phyloP scores from a whole-genome alignment of 2,888 invertebrate genomes.

The Clistopyga incitator region DNA sequence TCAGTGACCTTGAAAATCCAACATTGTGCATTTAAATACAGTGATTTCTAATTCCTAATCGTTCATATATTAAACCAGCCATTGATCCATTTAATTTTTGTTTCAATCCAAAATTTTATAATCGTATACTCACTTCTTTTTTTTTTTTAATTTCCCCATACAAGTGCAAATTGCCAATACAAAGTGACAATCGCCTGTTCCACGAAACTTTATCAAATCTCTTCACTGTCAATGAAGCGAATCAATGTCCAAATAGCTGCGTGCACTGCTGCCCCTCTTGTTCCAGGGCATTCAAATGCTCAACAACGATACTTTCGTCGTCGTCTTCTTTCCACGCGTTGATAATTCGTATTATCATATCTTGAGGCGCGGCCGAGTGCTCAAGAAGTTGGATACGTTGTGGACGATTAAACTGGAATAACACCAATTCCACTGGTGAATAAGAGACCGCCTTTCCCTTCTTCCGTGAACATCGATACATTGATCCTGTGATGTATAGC shows the following conservation, averaged over 20 bases:
- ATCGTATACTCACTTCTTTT: too few species aligned
- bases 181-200: background rate
- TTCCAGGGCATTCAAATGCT: slow-evolving; percentile 6
- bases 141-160: too few species aligned
- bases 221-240: slow-evolving; percentile 40
- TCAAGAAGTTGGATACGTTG: too few species aligned
- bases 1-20: too few species aligned
- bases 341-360: slow-evolving; percentile 2
- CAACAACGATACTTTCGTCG: background rate
- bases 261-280: background rate
- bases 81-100: too few species aligned
- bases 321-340: background rate
- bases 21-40: too few species aligned
- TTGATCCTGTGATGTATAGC: slow-evolving; percentile 11
- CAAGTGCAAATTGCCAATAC: too few species aligned
- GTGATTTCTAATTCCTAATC: too few species aligned
- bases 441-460: background rate
- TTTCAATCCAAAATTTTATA: too few species aligned
- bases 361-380: background rate
- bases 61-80: too few species aligned
- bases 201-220: background rate
- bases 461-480: slow-evolving; percentile 18
- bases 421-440: background rate
- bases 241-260: slow-evolving; percentile 17
- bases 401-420: background rate